Evolutionary conservation across 2,888 invertebrate genomes (phyloP).

Genomic region (Globia sparganii): DNA sequence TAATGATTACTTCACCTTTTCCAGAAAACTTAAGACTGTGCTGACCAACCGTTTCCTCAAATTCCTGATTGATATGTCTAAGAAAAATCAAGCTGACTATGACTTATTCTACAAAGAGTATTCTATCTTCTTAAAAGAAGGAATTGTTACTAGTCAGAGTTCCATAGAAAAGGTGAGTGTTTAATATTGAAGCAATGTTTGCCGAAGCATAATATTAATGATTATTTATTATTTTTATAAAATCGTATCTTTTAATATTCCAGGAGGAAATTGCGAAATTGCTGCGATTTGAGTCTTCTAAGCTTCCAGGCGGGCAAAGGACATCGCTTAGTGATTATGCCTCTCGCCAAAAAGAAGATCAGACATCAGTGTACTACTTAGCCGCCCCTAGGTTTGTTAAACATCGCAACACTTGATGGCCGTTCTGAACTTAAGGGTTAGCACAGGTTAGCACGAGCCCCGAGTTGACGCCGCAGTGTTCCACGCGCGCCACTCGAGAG

Average conservation of each 20-base stretch:
- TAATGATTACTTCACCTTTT: conserved; percentile 52
- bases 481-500: too few relatives aligned
- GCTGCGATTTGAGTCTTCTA: conserved; percentile 97
- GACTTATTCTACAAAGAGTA: conserved; percentile 97
- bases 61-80: conserved; percentile 95
- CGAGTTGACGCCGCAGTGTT: too few relatives aligned
- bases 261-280: conserved; percentile 97
- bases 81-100: conserved; percentile 95
- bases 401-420: neutral
- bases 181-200: conserved; percentile 15
- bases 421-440: neutral
- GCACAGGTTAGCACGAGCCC: too few relatives aligned
- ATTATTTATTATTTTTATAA: neutral
- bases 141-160: conserved; percentile 96
- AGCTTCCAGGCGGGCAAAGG: conserved; percentile 92
- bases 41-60: conserved; percentile 95
- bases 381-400: conserved; percentile 96
- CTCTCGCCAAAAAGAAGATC: conserved; percentile 93
- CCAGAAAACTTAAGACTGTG: conserved; percentile 94
- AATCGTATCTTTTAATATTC: conserved; percentile 7
- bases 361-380: conserved; percentile 97
- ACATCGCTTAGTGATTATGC: conserved; percentile 96
- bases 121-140: conserved; percentile 98
- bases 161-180: conserved; percentile 93
- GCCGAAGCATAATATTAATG: neutral